Evolutionary conservation across 2,113 vertebrate genomes (phyloP), one percentile per base, ranked within the genome.

Genomic region (Corythornis cristatus): DNA sequence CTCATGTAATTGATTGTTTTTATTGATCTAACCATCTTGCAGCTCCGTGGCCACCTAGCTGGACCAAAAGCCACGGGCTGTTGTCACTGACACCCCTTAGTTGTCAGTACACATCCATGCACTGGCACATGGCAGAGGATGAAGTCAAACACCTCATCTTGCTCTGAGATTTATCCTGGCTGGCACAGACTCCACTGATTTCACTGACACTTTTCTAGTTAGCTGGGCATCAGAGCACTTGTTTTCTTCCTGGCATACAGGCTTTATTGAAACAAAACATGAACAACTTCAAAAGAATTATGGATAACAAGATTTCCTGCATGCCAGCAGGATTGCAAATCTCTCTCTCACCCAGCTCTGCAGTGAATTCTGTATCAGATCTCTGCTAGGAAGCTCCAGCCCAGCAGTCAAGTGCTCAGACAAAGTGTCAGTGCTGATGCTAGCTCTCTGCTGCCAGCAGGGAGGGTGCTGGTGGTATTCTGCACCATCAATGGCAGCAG

Each of bases 21-120:
- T 79, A 92, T 88, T 93, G 86, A 93, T 83, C 60, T 87, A 76
- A 90, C 79, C 33, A 76, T 73, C 40, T 87, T 86, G 50, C 18
- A 93, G 77, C 42, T 75, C 85, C 88, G 42, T 83, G 90, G 62
- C 46, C 28, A 64, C 45, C 61, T 81, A 71, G n/a, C 28, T 86
- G 17, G 48, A 85, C 76, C 64, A 90, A 65, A 94, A 94, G 50
- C 57, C 46, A 37, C 17, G 22, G 46, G 5, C n/a, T 78, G 51
- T 11, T 90, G 17, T 70, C 0, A n/a, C 73, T 87, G 90, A 23
- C 3, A 4, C 14, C 48, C 58, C 31, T 73, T 82, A 53, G 86
- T 86, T 89, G 21, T 94, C 58, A 28, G 8, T n/a, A 28, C 7
- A 20, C 13, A 23, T 15, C 26, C 65, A 17, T 70, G 5, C 5